Base-by-base conservation (phyloP, 2,797 vertebrate species). In the Gorsachius magnificus region DNA sequence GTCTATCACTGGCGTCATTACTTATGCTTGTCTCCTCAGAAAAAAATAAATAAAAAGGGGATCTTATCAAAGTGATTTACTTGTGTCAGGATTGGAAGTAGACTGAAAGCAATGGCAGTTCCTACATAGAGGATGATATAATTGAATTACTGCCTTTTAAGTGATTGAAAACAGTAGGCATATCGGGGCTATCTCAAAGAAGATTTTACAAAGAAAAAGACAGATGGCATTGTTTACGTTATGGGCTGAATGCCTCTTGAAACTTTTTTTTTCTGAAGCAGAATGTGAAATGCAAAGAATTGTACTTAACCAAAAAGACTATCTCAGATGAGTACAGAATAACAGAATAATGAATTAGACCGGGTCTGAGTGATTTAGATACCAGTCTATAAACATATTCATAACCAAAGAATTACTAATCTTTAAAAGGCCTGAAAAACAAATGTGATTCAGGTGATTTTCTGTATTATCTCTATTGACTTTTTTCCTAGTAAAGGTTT, bases 91-190 rank as follows among this genome's bases (percentile, higher is more conserved):
- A 80, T 66, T 97, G 96, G 94, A 97, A 98, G 95, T 93, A 97
- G 97, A 97, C 96, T 96, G 97, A 97, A 97, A 97, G 98, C 98
- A 96, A 97, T 96, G 95, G 97, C 95, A 90, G 95, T 95, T 95
- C 96, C 96, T 98, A 93, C 90, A 95, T 24, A 95, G 94, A 97
- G 97, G 95, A 97, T 64, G 85, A 74, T 90, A 92, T 98, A 98
- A 98, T 98, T 95, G 90, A 97, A 97, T 98, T 97, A 98, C 91
- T 98, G 96, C 96, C 97, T 98, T 98, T 98, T 98, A 98, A 98
- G 98, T 98, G 98, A 98, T 98, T 98, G 97, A 98, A 98, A 97
- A 98, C 97, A 97, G 97, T 92, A 95, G 97, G 96, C 97, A 93
- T 97, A 97, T 97, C 89, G 21, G 92, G 81, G 72, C 96, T 97